A percentile compares a stretch with the other conserved stretches of the same genome.
Conservation (phyloP, 2,888 invertebrate species). For the Perdita meconis region DNA sequence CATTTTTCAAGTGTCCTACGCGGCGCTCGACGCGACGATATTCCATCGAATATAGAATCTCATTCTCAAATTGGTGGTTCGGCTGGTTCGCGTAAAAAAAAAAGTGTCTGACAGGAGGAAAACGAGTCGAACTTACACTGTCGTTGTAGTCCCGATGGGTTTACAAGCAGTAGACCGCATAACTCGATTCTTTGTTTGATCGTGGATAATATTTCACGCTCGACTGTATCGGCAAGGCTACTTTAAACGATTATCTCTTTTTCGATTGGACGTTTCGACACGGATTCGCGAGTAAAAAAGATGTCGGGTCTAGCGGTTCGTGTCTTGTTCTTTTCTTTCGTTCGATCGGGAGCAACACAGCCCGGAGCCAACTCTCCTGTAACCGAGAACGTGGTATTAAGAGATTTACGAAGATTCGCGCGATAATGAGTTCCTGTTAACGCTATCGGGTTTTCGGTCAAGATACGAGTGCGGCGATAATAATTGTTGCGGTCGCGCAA, state of each 20-base stretch:
- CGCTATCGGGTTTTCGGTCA: slow-evolving; percentile 18
- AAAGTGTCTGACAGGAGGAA: neutral
- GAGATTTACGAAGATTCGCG: slow-evolving; percentile 28
- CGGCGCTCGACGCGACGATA: no score
- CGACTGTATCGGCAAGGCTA: neutral
- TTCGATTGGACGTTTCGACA: slow-evolving; percentile 28
- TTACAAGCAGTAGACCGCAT: neutral
- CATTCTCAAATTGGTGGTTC: no score
- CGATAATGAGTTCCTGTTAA: slow-evolving; percentile 47
- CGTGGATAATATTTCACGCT: slow-evolving; percentile 8
- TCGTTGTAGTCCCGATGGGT: neutral
- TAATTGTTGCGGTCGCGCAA: slow-evolving; percentile 51
- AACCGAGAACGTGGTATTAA: neutral
- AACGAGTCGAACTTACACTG: neutral
- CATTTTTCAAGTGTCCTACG: no score
- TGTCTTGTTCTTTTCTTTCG: slow-evolving; percentile 9
- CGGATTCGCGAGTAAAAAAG: neutral
- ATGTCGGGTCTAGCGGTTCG: neutral
- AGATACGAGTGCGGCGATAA: slow-evolving; percentile 33
- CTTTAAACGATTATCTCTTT: neutral
- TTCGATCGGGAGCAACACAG: no score
- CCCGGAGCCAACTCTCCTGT: neutral
- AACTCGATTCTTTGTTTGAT: slow-evolving; percentile 19
- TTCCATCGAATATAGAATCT: no score
- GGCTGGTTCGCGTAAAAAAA: no score